Evolutionary conservation across 2,888 invertebrate species (phyloP).

Genomic region (Netelia melanura): DNA sequence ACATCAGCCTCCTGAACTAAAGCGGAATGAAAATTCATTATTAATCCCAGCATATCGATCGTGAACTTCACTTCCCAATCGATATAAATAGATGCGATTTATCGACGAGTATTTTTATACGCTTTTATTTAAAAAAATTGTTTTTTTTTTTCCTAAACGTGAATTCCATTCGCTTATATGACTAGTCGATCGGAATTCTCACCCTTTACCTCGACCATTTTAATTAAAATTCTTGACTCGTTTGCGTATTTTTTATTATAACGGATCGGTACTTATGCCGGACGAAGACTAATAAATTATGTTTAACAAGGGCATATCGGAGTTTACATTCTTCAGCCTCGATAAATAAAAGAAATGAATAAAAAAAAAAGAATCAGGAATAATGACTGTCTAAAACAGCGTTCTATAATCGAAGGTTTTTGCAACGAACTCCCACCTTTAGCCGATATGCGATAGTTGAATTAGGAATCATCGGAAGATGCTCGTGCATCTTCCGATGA

Average conservation of each 20-base stretch:
- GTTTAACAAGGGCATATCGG: conserved; percentile 41
- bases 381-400: conserved; percentile 34
- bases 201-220: conserved; percentile 7
- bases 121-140: too few species aligned
- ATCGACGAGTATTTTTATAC: neutral
- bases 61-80: conserved; percentile 67
- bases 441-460: conserved; percentile 56
- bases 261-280: conserved; percentile 41
- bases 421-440: conserved; percentile 67
- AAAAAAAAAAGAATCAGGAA: conserved; percentile 23
- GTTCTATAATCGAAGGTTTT: conserved; percentile 56
- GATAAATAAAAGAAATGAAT: conserved; percentile 25
- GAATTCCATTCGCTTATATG: conserved; percentile 44
- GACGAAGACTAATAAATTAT: conserved; percentile 53
- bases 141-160: conserved; percentile 3
- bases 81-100: conserved; percentile 42
- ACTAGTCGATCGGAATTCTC: conserved; percentile 39
- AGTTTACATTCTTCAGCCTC: conserved; percentile 64
- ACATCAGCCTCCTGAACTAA: conserved; percentile 68
- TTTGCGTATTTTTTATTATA: conserved; percentile 33
- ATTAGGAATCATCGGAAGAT: conserved; percentile 32
- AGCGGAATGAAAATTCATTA: conserved; percentile 64
- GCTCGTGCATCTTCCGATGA: conserved; percentile 41
- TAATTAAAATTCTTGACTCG: conserved; percentile 32
- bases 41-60: conserved; percentile 63